Base-by-base conservation (phyloP, 2,113 vertebrate species). In the Marcusenius ussheri region DNA sequence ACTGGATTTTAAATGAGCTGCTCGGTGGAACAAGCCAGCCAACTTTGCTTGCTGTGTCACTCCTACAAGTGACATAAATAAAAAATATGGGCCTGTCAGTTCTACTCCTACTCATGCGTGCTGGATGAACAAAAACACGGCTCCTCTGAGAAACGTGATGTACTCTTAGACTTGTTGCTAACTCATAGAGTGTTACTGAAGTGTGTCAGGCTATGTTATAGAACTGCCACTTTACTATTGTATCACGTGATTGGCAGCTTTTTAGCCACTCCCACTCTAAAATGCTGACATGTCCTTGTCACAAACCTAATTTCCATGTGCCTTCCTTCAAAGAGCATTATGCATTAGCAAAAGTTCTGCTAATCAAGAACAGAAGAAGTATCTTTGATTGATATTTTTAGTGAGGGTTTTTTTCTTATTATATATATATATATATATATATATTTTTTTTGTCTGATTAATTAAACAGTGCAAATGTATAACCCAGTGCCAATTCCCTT, bases 1-100 rank as follows among this genome's bases (percentile, higher is more conserved):
- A 56, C 50, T 56, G 85, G 85, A 87, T 87, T 87, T 87, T 87
- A 53, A 56, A 87, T 53, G 49, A 51, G 50, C 50, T 19, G 27
- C 85, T 19, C 7, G 31, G 53, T 35, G 53, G 27, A 15, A 87
- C 85, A 87, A 13, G 85, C 31, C 17, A 35, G 39, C 42, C 24
- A 45, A 39, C 77, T 83, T 47, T 83, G 19, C 47, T 51, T n/a
- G n/a, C 47, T 24, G 45, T 1, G 24, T 27, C 11, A 50, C 84
- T 50, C 46, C 84, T 86, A 15, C 49, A 51, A 80, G 84, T 51
- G 10, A 27, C n/a, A 47, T 51, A 51, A 49, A 87, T 87, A 45
- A 27, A 87, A 87, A 87, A 87, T 53, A 56, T 21, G 85, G 85
- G 11, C 27, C 11, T 35, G 85, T 87, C 31, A 35, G 85, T 49